Conservation (phyloP, 2,888 invertebrate species). For the Tyria jacobaeae region DNA sequence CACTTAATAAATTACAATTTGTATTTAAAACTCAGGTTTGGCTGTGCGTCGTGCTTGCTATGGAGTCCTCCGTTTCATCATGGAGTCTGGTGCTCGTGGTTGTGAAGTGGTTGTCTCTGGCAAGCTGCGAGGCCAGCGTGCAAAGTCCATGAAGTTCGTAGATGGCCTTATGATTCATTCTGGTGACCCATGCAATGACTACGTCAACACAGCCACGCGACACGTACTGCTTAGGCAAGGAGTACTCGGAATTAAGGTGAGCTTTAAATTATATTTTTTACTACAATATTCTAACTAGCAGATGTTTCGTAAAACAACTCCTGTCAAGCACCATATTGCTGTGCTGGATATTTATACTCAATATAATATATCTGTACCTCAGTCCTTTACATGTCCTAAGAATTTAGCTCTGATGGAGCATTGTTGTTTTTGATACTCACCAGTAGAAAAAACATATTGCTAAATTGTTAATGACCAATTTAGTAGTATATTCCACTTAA, state of each 20-base stretch:
- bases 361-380: too few species aligned
- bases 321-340: too few species aligned
- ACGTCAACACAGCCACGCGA: conserved; percentile 98
- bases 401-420: too few species aligned
- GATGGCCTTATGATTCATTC: conserved; percentile 99
- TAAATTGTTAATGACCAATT: too few species aligned
- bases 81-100: conserved; percentile 98
- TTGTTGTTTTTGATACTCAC: too few species aligned
- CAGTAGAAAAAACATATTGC: too few species aligned
- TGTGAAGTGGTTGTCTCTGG: conserved; percentile 99
- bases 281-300: too few species aligned
- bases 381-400: too few species aligned
- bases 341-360: too few species aligned
- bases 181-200: conserved; percentile 99
- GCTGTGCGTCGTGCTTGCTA: conserved; percentile 97
- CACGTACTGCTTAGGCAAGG: conserved; percentile 98
- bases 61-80: conserved; percentile 99
- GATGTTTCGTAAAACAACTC: too few species aligned
- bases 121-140: conserved; percentile 99
- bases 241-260: conserved; percentile 92
- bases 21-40: conserved; percentile 72
- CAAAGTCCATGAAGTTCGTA: conserved; percentile 99
- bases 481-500: too few species aligned
- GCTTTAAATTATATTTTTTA: conserved; percentile 11
- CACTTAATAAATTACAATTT: background rate